These are phyloP conservation scores for Yponomeuta plumbellus DNA, from an alignment of 2,888 invertebrate genomes.

Conservation along the genomic window DNA sequence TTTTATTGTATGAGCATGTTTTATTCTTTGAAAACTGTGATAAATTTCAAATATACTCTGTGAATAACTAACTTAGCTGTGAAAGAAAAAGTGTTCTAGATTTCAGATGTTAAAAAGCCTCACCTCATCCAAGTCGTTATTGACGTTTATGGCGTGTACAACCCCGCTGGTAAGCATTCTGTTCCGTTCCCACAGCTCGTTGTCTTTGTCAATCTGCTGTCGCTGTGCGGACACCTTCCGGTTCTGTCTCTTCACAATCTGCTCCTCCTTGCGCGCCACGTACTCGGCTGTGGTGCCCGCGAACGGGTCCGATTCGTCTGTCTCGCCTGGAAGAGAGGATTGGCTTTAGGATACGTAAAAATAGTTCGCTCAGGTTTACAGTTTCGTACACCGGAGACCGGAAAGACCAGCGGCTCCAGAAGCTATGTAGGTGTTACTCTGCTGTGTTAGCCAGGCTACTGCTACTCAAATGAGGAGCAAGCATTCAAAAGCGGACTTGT, in stretches of 20 bases:
- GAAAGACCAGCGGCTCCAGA: no score
- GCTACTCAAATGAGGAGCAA: no score
- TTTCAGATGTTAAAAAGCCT: neutral
- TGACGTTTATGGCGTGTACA: conserved; percentile 90
- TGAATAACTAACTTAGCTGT: no score
- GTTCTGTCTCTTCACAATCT: conserved; percentile 91
- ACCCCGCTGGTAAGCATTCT: conserved; percentile 97
- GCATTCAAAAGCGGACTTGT: no score
- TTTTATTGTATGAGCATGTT: no score
- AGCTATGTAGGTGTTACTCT: no score
- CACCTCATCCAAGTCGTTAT: conserved; percentile 94
- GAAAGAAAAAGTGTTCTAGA: no score
- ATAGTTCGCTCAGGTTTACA: neutral
- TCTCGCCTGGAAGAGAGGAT: conserved; percentile 74
- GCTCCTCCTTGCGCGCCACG: conserved; percentile 93
- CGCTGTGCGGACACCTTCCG: conserved; percentile 96
- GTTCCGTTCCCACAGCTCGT: conserved; percentile 99
- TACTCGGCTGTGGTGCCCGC: conserved; percentile 93
- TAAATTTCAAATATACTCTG: no score
- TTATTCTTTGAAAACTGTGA: no score
- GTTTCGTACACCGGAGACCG: no score
- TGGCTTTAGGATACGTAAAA: neutral
- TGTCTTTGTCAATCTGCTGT: conserved; percentile 98
- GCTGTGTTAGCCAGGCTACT: no score
- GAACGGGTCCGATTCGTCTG: conserved; percentile 96